Base-by-base conservation (phyloP, 2,888 invertebrate species). In the Cataglyphis rosenhaueri region DNA sequence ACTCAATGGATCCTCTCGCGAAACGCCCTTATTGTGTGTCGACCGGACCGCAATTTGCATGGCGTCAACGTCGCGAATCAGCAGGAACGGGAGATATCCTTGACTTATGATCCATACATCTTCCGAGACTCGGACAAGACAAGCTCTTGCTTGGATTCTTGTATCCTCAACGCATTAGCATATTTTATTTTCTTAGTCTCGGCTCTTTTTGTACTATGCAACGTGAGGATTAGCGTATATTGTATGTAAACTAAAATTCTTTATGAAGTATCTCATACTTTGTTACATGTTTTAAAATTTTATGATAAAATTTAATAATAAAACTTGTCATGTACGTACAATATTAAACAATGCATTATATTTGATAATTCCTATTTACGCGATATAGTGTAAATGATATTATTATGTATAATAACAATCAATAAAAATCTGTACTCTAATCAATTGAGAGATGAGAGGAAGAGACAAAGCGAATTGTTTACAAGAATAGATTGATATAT, bases 11-110 rank as follows among this genome's bases (percentile, higher is more conserved):
- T 71, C 59, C 35, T n/a, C 59, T 44, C 78, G 78, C 71, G 78
- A 71, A 79, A 79, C 78, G 78, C 78, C 78, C 78, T 79, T 57
- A 78, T 78, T 78, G 78, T 78, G 71, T 44, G 59, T 71, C 48
- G 48, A 59, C 78, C 71, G 44, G 57, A 71, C 44, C 44, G 71
- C 71, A 79, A 79, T 71, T 79, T 79, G 78, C 78, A 25, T 59
- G 71, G 32, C 78, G 71, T 79, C 78, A 79, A 79, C 78, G 71
- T 71, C 59, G 71, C 78, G 59, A 79, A 71, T 79, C 78, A 61
- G 44, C 59, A 25, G 12, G 41, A 57, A 71, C 78, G 78, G 70
- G 78, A 78, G 59, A 44, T 59, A 71, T 59, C 35, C 78, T 71
- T 78, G 78, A 78, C 71, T 78, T 78, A 78, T 25, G 71, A 71